Conservation (phyloP, 2,113 vertebrate species). For the Tursiops truncatus region DNA sequence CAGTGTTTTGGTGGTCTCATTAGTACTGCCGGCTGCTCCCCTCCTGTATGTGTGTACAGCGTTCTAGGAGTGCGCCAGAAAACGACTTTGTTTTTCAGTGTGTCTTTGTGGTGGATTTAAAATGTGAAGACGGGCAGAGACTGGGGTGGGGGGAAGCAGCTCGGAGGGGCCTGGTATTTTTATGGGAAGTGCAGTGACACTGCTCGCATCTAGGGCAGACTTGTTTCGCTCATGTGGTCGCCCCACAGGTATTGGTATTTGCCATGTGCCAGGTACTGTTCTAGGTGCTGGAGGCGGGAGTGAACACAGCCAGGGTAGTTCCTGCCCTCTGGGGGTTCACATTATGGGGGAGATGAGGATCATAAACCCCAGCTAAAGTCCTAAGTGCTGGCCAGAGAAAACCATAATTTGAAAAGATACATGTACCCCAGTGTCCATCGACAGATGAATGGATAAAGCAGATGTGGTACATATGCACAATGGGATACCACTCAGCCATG, state of each 20-base stretch:
- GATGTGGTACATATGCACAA: not conserved
- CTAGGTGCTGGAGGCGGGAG: not conserved
- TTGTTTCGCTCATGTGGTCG: accelerated
- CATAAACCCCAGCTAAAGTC: accelerated
- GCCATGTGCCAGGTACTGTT: not conserved
- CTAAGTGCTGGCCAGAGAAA: not conserved
- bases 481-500: not conserved
- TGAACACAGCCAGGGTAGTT: not conserved
- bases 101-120: not conserved
- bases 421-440: not conserved
- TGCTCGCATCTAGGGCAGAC: not conserved
- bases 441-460: not conserved
- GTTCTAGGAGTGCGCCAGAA: not conserved
- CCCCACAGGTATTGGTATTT: no score
- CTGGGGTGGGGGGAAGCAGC: not conserved
- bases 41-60: accelerated
- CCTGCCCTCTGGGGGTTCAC: not conserved
- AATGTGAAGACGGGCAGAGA: not conserved
- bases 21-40: no score
- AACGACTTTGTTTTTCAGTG: not conserved
- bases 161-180: not conserved
- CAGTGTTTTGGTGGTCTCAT: accelerated
- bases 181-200: not conserved
- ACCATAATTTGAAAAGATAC: not conserved
- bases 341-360: not conserved